These are phyloP conservation scores for Struthidea cinerea DNA, from an alignment of 2,113 vertebrate species.

Conservation along the genomic window DNA sequence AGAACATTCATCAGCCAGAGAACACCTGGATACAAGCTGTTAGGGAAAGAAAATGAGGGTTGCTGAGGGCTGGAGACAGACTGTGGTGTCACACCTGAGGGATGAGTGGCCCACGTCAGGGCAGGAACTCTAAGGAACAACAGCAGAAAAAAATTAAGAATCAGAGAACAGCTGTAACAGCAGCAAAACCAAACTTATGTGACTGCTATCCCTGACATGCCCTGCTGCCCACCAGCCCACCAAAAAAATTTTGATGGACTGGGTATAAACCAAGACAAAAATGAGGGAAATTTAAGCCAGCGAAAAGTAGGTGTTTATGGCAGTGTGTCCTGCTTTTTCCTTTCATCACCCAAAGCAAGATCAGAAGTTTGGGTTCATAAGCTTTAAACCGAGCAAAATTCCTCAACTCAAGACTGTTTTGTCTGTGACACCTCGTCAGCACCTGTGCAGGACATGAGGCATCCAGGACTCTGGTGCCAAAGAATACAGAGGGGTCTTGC, in stretches of 20 bases:
- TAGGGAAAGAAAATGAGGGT: background rate
- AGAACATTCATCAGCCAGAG: background rate
- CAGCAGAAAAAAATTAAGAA: background rate
- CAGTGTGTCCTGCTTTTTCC: background rate
- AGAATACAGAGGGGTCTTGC: background rate
- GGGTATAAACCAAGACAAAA: background rate
- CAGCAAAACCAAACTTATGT: background rate
- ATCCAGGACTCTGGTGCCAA: background rate
- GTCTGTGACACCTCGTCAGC: background rate
- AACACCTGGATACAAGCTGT: background rate
- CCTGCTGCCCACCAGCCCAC: accelerated
- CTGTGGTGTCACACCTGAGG: background rate
- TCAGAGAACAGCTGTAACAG: background rate
- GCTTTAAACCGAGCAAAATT: background rate
- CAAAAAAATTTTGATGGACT: background rate
- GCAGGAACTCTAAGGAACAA: background rate
- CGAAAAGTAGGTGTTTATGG: background rate
- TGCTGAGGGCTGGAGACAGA: background rate
- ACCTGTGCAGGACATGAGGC: background rate
- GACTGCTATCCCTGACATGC: background rate
- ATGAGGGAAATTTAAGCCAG: background rate
- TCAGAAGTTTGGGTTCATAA: background rate
- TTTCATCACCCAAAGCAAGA: background rate
- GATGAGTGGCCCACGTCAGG: accelerated
- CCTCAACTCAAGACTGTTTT: background rate